Conservation (phyloP, 2,113 vertebrate species). For the Chauna torquata region DNA sequence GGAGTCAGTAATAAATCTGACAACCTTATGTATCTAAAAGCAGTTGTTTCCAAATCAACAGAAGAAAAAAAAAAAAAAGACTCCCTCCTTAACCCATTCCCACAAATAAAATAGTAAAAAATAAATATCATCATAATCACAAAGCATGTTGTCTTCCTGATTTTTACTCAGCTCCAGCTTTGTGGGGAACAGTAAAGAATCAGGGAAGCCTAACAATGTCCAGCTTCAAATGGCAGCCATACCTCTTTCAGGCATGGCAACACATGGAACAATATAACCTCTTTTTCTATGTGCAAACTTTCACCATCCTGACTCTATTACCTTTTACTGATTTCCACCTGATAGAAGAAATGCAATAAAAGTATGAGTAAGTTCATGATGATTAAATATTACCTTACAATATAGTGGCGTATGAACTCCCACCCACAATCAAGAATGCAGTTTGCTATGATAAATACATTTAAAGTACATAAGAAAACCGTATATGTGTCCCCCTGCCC, state of each 20-base stretch:
- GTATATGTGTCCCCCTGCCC: too few species aligned
- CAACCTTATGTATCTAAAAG: not conserved
- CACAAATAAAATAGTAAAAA: not conserved
- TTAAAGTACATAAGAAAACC: not conserved
- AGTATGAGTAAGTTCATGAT: not conserved
- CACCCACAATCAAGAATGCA: not conserved
- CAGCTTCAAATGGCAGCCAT: not conserved
- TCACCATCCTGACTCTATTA: not conserved
- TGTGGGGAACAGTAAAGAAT: not conserved
- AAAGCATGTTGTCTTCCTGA: not conserved
- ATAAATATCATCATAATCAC: not conserved
- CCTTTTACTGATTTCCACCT: not conserved
- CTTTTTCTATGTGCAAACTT: not conserved
- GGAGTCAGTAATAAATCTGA: not conserved
- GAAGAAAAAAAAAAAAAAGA: not conserved
- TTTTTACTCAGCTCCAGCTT: not conserved
- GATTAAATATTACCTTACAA: not conserved
- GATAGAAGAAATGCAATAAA: not conserved
- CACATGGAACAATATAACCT: not conserved
- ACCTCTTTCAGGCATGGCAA: not conserved
- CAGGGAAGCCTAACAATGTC: not conserved
- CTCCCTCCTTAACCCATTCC: accelerated
- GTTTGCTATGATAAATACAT: not conserved
- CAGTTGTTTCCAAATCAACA: not conserved
- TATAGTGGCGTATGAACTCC: not conserved